Conservation (phyloP, 2,797 vertebrate genomes). For the Tarsius wallacei region DNA sequence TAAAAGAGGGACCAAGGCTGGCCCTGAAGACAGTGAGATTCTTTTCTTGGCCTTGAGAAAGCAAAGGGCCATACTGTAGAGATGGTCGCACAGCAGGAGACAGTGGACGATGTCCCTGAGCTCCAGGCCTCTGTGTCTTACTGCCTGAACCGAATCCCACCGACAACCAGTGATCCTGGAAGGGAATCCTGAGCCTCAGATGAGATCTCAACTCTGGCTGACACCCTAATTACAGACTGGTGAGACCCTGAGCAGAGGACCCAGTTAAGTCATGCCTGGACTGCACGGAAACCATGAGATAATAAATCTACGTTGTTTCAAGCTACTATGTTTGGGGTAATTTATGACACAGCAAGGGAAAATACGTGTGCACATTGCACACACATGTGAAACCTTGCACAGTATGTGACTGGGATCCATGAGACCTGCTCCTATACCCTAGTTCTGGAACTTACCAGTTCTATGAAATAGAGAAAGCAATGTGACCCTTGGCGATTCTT, state of each 20-base stretch:
- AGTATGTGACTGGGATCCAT: fast-evolving
- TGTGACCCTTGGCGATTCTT: neutral
- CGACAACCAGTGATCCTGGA: neutral
- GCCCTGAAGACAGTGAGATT: neutral
- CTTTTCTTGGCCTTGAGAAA: neutral
- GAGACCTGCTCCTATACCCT: fast-evolving
- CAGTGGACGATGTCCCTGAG: neutral
- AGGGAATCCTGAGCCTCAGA: neutral
- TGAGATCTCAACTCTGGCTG: too few relatives aligned
- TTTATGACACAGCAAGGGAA: neutral
- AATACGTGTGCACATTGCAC: neutral
- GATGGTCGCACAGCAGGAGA: neutral
- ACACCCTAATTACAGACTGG: neutral
- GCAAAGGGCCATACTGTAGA: neutral
- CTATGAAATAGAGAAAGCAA: neutral
- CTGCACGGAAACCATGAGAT: neutral
- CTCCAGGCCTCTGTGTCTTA: neutral
- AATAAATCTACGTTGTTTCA: neutral
- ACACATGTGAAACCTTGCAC: neutral
- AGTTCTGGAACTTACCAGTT: neutral
- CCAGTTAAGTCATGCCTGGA: neutral
- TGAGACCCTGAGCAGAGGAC: neutral
- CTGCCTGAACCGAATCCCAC: neutral
- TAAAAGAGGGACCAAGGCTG: neutral
- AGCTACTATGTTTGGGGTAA: neutral